These are phyloP conservation scores for Choristoneura fumiferana DNA, from an alignment of 1,140 invertebrate species.

Conservation along the genomic window DNA sequence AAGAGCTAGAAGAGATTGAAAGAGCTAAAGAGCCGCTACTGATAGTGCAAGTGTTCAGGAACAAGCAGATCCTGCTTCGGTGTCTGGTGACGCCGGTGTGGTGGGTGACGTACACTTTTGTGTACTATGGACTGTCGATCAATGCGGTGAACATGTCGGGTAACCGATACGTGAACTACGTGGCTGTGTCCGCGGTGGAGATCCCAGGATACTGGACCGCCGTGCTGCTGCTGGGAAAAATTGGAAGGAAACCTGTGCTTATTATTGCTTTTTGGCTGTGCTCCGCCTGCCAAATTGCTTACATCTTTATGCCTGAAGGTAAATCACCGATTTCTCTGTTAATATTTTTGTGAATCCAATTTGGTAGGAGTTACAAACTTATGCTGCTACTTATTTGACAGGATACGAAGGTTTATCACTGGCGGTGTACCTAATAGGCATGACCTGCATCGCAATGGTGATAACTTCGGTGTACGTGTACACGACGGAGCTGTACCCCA, in stretches of 20 bases:
- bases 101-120: slow-evolving; percentile 83
- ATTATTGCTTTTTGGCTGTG: slow-evolving; percentile 26
- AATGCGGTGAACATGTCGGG: slow-evolving; percentile 85
- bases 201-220: slow-evolving; percentile 82
- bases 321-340: not conserved
- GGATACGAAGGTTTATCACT: slow-evolving; percentile 38
- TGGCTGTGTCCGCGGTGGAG: slow-evolving; percentile 81
- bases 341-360: too few relatives aligned
- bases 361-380: too few relatives aligned
- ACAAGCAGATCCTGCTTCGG: slow-evolving; percentile 77
- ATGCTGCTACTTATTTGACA: too few relatives aligned
- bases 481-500: slow-evolving; percentile 84
- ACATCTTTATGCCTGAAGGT: slow-evolving; percentile 17
- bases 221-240: slow-evolving; percentile 77
- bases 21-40: slow-evolving; percentile 34
- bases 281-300: slow-evolving; percentile 28
- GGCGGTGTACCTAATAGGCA: slow-evolving; percentile 82
- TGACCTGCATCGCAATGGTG: slow-evolving; percentile 82
- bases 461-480: slow-evolving; percentile 82
- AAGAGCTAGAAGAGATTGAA: not conserved
- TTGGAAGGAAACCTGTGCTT: slow-evolving; percentile 73
- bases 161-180: slow-evolving; percentile 81
- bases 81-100: slow-evolving; percentile 81
- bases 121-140: slow-evolving; percentile 88
- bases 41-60: slow-evolving; percentile 76